phyloP scores from a whole-genome alignment of 2,797 vertebrate species.

The Picus viridis region DNA sequence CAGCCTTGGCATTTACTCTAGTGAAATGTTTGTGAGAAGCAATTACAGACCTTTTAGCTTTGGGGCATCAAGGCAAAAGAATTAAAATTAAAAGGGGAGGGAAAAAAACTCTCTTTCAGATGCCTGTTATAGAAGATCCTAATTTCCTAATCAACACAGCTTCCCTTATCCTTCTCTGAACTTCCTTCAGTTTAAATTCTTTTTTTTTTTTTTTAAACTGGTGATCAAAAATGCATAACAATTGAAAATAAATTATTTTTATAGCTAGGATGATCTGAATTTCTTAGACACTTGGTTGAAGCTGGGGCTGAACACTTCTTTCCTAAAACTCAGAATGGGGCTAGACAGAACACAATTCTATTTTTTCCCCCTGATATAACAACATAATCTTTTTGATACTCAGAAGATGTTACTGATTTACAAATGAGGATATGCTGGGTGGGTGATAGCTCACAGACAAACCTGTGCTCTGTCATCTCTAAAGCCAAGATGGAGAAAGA shows the following conservation, averaged over 20 bases:
- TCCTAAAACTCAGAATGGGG: background rate
- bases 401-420: background rate
- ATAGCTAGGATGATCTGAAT: background rate
- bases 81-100: background rate
- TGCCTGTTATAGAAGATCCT: conserved; percentile 18
- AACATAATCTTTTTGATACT: background rate
- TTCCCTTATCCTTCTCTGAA: background rate
- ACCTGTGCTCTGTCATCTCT: background rate
- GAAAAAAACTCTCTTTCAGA: background rate
- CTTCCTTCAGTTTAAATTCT: background rate
- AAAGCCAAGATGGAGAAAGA: background rate
- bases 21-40: background rate
- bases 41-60: background rate
- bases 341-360: background rate
- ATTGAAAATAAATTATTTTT: background rate
- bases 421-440: background rate
- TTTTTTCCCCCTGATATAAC: background rate
- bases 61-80: background rate
- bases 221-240: background rate
- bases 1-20: background rate
- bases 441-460: fast-evolving
- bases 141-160: background rate
- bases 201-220: background rate
- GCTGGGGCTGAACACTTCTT: fast-evolving
- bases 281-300: background rate